phyloP scores from a whole-genome alignment of 1,140 invertebrate species.

The Zaprionus nigranus region DNA sequence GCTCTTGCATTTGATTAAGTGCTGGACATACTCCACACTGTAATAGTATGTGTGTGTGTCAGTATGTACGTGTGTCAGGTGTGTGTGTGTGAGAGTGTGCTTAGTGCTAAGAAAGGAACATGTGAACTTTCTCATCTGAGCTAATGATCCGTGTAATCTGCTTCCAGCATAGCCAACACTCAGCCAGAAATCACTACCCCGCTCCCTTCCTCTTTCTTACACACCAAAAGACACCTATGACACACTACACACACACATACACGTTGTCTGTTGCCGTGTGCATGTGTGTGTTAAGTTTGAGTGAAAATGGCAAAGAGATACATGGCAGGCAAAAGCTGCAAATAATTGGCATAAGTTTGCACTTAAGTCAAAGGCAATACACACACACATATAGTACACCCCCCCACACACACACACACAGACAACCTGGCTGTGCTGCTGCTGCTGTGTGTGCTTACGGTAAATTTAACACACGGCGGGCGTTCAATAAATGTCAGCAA shows the following conservation, averaged over 20 bases:
- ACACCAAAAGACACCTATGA: not conserved
- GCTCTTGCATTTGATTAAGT: slow-evolving; percentile 78
- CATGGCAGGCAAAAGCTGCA: slow-evolving; percentile 57
- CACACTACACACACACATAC: not conserved
- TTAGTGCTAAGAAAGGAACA: slow-evolving; percentile 63
- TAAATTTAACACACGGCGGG: slow-evolving; percentile 69
- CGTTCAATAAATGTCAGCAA: slow-evolving; percentile 81
- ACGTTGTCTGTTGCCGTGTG: not conserved
- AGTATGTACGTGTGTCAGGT: slow-evolving; percentile 34
- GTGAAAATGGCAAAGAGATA: slow-evolving; percentile 31
- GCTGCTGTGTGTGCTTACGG: slow-evolving; percentile 52
- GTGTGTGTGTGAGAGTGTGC: slow-evolving; percentile 32
- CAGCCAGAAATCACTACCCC: not conserved
- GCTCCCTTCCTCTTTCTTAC: no score
- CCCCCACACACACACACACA: slow-evolving; percentile 1
- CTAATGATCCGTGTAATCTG: slow-evolving; percentile 81
- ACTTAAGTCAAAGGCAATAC: slow-evolving; percentile 72
- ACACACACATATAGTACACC: slow-evolving; percentile 12
- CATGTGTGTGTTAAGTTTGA: slow-evolving; percentile 34
- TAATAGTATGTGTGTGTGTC: slow-evolving; percentile 37
- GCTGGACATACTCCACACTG: slow-evolving; percentile 52
- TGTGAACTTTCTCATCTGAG: slow-evolving; percentile 80
- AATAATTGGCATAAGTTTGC: slow-evolving; percentile 82
- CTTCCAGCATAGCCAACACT: slow-evolving; percentile 15
- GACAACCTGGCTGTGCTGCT: slow-evolving; percentile 3